These are phyloP conservation scores for Moxostoma hubbsi DNA, from an alignment of 2,797 vertebrate genomes.

Conservation along the genomic window DNA sequence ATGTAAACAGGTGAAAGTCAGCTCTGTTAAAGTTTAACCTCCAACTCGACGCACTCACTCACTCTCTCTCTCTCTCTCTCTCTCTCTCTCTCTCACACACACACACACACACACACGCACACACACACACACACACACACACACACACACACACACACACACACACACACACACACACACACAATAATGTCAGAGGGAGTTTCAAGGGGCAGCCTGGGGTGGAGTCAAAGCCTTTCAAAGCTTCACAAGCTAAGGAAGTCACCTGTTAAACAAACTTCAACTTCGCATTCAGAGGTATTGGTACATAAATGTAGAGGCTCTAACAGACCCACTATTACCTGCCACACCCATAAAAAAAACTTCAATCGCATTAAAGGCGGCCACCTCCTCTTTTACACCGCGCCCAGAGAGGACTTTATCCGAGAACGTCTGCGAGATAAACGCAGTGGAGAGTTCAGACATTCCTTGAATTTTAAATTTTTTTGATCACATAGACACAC, in stretches of 20 bases:
- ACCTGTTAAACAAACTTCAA: neutral
- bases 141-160: too few relatives aligned
- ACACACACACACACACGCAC: neutral
- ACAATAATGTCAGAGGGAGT: neutral
- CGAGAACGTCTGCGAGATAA: neutral
- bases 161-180: neutral
- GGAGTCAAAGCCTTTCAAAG: conserved; percentile 22
- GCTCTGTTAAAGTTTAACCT: conserved; percentile 25
- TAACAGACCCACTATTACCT: neutral
- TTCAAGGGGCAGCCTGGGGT: conserved; percentile 22
- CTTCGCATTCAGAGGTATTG: neutral
- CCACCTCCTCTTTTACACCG: neutral
- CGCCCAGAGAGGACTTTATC: conserved; percentile 47
- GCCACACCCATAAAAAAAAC: conserved; percentile 34
- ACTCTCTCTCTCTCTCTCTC: neutral
- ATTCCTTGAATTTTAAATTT: neutral
- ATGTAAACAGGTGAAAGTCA: conserved; percentile 24
- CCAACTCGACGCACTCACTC: too few relatives aligned
- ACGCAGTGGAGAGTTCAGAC: conserved; percentile 24
- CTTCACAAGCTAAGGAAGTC: conserved; percentile 26
- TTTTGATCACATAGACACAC: neutral
- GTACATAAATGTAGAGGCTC: neutral
- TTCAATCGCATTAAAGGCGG: conserved; percentile 12
- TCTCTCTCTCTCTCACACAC: neutral
- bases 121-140: neutral